Evolutionary conservation across 2,797 vertebrate genomes (phyloP).

Genomic region (Muraenolepis orangiensis): DNA sequence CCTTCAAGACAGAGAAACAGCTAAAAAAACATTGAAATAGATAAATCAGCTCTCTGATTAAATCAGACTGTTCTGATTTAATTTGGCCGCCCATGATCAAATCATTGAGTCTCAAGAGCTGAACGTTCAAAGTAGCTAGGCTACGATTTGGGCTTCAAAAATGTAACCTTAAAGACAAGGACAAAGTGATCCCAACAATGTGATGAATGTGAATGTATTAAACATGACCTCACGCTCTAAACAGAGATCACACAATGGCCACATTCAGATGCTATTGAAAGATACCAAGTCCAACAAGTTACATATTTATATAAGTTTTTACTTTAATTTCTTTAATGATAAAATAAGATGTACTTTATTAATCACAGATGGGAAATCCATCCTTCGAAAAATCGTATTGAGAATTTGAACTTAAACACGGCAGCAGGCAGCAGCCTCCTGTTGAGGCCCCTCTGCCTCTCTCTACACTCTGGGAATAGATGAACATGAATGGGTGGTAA

Average conservation of each 20-base stretch:
- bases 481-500: not conserved
- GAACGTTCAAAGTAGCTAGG: not conserved
- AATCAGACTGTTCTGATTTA: not conserved
- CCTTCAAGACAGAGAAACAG: not conserved
- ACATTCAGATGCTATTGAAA: too few relatives aligned
- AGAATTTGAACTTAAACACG: too few relatives aligned
- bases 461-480: not conserved
- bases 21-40: not conserved
- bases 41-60: not conserved
- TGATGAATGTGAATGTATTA: not conserved
- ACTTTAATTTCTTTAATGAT: too few relatives aligned
- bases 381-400: not conserved
- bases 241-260: not conserved
- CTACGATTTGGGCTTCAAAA: not conserved
- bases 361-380: not conserved
- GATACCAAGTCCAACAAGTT: not conserved
- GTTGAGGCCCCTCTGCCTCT: not conserved
- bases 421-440: not conserved
- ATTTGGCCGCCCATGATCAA: not conserved
- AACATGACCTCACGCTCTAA: not conserved
- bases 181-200: not conserved
- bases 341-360: too few relatives aligned
- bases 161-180: not conserved
- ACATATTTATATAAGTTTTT: too few relatives aligned
- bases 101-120: not conserved